These are phyloP conservation scores for Drosophila baimaii DNA, from an alignment of 1,140 invertebrate species.

Conservation along the genomic window DNA sequence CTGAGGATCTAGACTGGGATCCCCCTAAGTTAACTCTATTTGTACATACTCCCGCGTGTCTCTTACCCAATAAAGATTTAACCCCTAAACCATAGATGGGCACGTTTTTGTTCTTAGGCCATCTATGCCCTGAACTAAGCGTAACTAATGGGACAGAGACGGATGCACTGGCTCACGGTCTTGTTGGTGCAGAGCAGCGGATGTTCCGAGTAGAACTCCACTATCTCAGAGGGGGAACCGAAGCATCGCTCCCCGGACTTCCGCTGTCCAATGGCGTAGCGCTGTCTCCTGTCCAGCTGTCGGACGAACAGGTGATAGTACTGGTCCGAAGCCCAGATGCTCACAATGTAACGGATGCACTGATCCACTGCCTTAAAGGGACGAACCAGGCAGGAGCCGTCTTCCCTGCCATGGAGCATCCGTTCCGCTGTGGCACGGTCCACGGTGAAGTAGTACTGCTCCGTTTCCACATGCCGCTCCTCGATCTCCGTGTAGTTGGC, in stretches of 20 bases:
- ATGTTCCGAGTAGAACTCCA: slow-evolving; percentile 73
- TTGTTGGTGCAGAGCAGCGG: slow-evolving; percentile 77
- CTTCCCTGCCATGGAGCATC: slow-evolving; percentile 63
- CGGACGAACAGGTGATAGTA: slow-evolving; percentile 77
- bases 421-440: slow-evolving; percentile 69
- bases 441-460: slow-evolving; percentile 77
- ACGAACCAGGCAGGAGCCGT: slow-evolving; percentile 78
- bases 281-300: slow-evolving; percentile 63
- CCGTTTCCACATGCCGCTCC: slow-evolving; percentile 69
- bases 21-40: slow-evolving; percentile 52
- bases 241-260: slow-evolving; percentile 70
- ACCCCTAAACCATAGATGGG: slow-evolving; percentile 20
- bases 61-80: slow-evolving; percentile 63
- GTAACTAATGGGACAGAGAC: slow-evolving; percentile 62
- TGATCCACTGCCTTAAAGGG: slow-evolving; percentile 77
- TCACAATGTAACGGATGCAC: slow-evolving; percentile 78
- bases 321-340: slow-evolving; percentile 70
- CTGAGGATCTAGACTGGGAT: slow-evolving; percentile 68
- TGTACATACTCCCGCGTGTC: slow-evolving; percentile 67
- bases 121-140: slow-evolving; percentile 28
- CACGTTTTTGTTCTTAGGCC: no score
- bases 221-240: slow-evolving; percentile 68
- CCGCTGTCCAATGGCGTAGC: slow-evolving; percentile 69
- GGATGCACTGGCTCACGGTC: slow-evolving; percentile 58
- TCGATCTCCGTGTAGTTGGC: slow-evolving; percentile 74